Evolutionary conservation across 2,888 invertebrate species (phyloP).

Genomic region (Eupithecia centaureata): DNA sequence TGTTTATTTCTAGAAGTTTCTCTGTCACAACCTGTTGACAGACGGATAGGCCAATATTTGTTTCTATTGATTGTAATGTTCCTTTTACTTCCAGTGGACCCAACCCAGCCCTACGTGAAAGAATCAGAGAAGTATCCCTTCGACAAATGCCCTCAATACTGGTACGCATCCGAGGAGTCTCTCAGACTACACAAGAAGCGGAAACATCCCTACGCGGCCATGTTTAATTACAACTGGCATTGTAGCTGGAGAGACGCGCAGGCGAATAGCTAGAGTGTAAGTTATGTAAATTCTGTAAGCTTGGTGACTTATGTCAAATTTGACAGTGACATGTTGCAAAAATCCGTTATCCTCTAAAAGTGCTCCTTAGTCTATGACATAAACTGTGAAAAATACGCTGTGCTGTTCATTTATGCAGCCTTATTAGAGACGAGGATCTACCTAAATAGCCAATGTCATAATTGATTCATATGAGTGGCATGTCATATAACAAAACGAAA

Average conservation of each 20-base stretch:
- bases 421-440: too few relatives aligned
- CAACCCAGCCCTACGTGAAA: conserved; percentile 64
- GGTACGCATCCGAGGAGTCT: conserved; percentile 78
- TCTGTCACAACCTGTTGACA: too few relatives aligned
- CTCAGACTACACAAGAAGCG: conserved; percentile 73
- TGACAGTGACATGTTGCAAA: background rate
- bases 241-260: conserved; percentile 64
- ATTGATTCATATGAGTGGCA: background rate
- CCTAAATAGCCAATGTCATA: too few relatives aligned
- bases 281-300: background rate
- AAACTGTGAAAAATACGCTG: too few relatives aligned
- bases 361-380: too few relatives aligned
- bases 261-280: conserved; percentile 66
- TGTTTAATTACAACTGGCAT: conserved; percentile 72
- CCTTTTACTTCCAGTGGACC: conserved; percentile 59
- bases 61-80: too few relatives aligned
- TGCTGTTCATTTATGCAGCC: too few relatives aligned
- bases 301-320: background rate
- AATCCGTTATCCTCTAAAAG: background rate
- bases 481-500: too few relatives aligned
- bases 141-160: conserved; percentile 73
- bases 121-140: conserved; percentile 69
- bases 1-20: too few relatives aligned
- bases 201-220: conserved; percentile 74
- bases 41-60: too few relatives aligned